Base-by-base conservation (phyloP, 2,113 vertebrate species). In the Ascaphus truei region DNA sequence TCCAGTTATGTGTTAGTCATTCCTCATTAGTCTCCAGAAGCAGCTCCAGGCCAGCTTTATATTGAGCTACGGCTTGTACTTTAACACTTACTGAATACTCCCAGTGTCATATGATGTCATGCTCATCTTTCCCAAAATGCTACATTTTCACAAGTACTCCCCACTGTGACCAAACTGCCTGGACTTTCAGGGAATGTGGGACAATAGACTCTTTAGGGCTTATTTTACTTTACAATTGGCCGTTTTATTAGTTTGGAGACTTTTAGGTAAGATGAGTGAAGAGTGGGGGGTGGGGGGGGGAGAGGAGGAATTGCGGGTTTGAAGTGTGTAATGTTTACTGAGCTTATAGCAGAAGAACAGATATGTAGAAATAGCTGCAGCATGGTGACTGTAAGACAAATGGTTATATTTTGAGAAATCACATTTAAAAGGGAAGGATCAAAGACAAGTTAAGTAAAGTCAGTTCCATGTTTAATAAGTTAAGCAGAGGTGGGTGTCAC, bases 71-170 rank as follows among this genome's bases (percentile, higher is more conserved):
- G n/a, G 27, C 33, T 20, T n/a, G 33, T 11, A 64, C 26, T 50
- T 64, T 64, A 51, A 64, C 47, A 37, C 62, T n/a, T n/a, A 39
- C 30, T 51, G 26, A 51, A 52, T 47, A n/a, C 36, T 39, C 47
- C 51, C 31, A 51, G 15, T 16, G 45, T 45, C n/a, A n/a, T n/a
- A n/a, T n/a, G 34, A 37, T 51, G 47, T 64, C 48, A 11, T 25
- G 9, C 8, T 18, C 50, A 51, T 51, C 62, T 52, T 52, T 39
- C 15, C 16, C 36, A 52, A 36, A 34, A 27, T 29, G 62, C 50
- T 64, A 51, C 30, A 50, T 52, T 51, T 64, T 63, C 30, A 34
- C 45, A 23, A 50, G 30, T 23, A 23, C 61, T n/a, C n/a, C 18
- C 23, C 16, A 31, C 62, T 15, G 10, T 26, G 31, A 64, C 45